These are phyloP conservation scores for Brachionus calyciflorus DNA, from an alignment of 1,140 invertebrate genomes.

Conservation along the genomic window DNA sequence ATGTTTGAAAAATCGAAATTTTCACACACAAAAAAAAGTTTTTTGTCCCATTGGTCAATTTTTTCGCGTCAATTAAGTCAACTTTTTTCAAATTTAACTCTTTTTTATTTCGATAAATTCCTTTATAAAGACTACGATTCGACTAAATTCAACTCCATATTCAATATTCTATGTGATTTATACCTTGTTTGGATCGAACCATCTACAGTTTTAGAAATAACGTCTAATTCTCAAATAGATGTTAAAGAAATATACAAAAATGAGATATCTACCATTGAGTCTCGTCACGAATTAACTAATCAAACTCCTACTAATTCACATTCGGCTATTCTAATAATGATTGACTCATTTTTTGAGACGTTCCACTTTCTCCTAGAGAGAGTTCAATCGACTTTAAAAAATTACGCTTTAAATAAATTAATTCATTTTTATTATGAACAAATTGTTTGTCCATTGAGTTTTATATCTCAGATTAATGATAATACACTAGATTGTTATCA, in stretches of 20 bases:
- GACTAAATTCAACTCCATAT: slow-evolving; percentile 8
- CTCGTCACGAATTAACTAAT: background rate
- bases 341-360: slow-evolving; percentile 20
- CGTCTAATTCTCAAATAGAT: slow-evolving; percentile 4
- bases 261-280: background rate
- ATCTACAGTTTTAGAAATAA: background rate
- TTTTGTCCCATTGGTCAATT: slow-evolving; percentile 38
- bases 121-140: background rate
- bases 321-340: slow-evolving; percentile 31
- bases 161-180: background rate
- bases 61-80: slow-evolving; percentile 8
- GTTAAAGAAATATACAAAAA: slow-evolving; percentile 32
- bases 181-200: slow-evolving; percentile 15
- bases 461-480: background rate
- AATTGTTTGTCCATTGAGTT: slow-evolving; percentile 21
- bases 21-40: background rate
- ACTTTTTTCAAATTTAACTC: background rate
- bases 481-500: slow-evolving; percentile 40
- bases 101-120: slow-evolving; percentile 35
- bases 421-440: slow-evolving; percentile 45
- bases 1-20: slow-evolving; percentile 20
- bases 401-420: background rate
- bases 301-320: background rate
- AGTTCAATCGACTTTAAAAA: background rate
- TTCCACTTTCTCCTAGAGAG: slow-evolving; percentile 12